phyloP scores from a whole-genome alignment of 2,888 invertebrate genomes.

The Himalopsyche japonica region DNA sequence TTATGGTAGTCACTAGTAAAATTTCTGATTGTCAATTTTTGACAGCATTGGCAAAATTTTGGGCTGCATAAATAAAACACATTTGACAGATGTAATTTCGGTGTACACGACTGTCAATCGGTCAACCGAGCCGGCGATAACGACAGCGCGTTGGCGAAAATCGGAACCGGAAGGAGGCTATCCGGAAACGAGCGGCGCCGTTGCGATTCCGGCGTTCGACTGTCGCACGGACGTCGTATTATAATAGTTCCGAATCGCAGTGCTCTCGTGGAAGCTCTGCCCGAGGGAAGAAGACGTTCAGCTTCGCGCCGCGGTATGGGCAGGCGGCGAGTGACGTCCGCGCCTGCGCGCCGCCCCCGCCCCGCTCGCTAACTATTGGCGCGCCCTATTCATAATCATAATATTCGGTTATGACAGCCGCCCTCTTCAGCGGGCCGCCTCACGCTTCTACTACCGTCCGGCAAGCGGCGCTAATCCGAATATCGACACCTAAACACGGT shows the following conservation, averaged over 20 bases:
- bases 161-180: not conserved
- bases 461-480: conserved; percentile 9
- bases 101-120: not conserved
- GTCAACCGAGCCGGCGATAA: not conserved
- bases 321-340: conserved; percentile 5
- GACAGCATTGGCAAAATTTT: not conserved
- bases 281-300: not conserved
- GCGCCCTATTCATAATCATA: not conserved
- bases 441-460: conserved; percentile 21
- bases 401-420: not conserved
- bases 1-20: not conserved
- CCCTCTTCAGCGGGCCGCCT: conserved; percentile 3
- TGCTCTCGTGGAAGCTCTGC: not conserved
- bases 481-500: not conserved
- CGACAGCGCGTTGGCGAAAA: not conserved
- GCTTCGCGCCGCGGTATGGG: not conserved
- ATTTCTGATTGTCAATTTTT: not conserved
- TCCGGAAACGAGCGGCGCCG: not conserved
- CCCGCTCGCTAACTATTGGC: conserved; percentile 4
- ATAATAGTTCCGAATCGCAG: not conserved
- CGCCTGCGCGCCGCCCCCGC: conserved; percentile 17
- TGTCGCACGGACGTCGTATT: not conserved
- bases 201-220: not conserved
- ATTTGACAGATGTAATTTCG: not conserved
- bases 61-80: not conserved